A percentile compares a stretch with the other conserved stretches of the same genome.
phyloP scores from a whole-genome alignment of 2,797 vertebrate species.

The Uromys caudimaculatus region DNA sequence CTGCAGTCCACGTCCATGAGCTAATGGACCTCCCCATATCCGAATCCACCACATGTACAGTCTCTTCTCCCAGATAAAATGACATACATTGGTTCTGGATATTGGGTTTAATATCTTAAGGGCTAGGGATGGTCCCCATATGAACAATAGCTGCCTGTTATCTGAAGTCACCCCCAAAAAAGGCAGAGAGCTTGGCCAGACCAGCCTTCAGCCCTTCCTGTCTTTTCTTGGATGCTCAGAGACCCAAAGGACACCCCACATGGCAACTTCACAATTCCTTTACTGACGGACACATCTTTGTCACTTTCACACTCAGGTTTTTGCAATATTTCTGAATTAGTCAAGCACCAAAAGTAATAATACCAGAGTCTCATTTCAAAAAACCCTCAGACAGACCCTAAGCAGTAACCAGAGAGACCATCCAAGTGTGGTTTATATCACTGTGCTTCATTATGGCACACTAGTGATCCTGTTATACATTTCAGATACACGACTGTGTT shows the following conservation, averaged over 20 bases:
- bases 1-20: neutral
- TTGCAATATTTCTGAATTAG: neutral
- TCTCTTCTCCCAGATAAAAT: neutral
- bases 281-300: neutral
- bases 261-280: neutral
- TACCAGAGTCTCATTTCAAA: neutral
- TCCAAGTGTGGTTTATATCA: neutral
- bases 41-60: neutral
- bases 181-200: neutral
- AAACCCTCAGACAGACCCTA: neutral
- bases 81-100: neutral
- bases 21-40: neutral
- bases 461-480: neutral
- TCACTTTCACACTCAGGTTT: neutral
- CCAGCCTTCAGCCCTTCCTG: neutral
- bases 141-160: neutral
- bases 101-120: neutral
- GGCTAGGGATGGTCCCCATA: neutral
- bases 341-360: neutral
- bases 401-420: neutral
- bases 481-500: neutral
- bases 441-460: neutral
- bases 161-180: neutral
- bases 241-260: neutral
- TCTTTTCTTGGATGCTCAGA: neutral